Base-by-base conservation (phyloP, 1,140 invertebrate genomes). In the Drosophila navojoa region DNA sequence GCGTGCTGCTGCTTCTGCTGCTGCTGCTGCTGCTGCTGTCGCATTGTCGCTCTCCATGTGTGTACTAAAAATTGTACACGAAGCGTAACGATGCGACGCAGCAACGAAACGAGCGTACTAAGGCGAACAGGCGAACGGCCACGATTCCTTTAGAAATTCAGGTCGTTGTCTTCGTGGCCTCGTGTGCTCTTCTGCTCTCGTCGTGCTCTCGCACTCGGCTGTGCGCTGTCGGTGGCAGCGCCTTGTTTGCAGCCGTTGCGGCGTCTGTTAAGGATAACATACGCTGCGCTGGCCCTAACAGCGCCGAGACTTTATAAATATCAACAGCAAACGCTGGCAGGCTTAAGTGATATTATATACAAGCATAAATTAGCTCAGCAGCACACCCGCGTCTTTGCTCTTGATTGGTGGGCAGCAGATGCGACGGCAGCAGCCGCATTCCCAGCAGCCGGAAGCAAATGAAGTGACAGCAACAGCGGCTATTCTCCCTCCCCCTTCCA, bases 371-470 rank as follows among this genome's bases (percentile, higher is more conserved):
- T 73, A 73, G 71, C 71, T 59, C 29, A 10, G 59, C 52, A 59
- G 59, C 52, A 59, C 64, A 69, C 64, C 66, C 66, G 68, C 66
- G 52, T 52, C 55, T 44, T 58, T 27, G 16, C 63, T 44, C 58
- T 81, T 86, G 81, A 86, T 86, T 86, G 84, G 81, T 86, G 82
- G 76, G 68, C 79, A 66, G 84, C 81, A 86, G 81, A 86, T 86
- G 81, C 81, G 42, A 16, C 6, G 42, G 6, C 42, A 6, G 27
- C 27, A 29, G 27, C 27, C 27, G 27, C 27, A 5, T 3, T 29
- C 27, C 4, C 27, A 59, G 9, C 59, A 63, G 27, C 45, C 60
- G 66, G 53, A 52, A 27, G 40, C 54, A 57, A 35, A 29, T 25
- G 4, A 70, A 59, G 42, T 70, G 59, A 70, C 71, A 70, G 66